These are phyloP conservation scores for Carcharodon carcharias DNA, from an alignment of 2,797 vertebrate genomes.

Conservation along the genomic window DNA sequence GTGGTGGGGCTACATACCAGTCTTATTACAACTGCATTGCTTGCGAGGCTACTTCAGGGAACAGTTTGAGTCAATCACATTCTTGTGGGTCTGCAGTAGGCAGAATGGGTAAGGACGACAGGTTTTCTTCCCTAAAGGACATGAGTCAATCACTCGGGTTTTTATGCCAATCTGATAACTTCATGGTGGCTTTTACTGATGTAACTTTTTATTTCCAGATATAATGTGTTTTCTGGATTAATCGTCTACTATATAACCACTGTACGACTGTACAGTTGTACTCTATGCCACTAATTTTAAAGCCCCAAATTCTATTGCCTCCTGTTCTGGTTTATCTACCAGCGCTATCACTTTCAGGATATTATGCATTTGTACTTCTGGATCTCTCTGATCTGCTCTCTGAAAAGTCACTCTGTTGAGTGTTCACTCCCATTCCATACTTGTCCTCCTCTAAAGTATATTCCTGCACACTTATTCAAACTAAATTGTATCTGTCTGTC, in stretches of 20 bases:
- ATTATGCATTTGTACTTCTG: background rate
- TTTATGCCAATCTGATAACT: background rate
- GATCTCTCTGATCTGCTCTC: background rate
- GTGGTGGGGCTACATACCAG: too few relatives aligned
- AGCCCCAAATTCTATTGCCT: background rate
- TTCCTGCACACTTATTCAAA: background rate
- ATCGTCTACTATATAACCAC: background rate
- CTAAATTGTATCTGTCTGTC: background rate
- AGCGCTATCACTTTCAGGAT: background rate
- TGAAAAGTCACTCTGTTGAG: background rate
- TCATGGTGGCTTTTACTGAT: background rate
- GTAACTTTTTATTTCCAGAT: background rate
- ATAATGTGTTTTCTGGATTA: background rate
- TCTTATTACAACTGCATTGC: background rate
- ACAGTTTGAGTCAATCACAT: background rate
- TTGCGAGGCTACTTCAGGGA: too few relatives aligned
- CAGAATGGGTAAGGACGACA: background rate
- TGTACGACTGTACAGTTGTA: background rate
- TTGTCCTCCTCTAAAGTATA: background rate
- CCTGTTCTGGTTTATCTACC: background rate
- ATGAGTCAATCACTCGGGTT: background rate
- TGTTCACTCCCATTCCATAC: background rate
- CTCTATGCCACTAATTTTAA: background rate
- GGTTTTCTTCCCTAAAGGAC: background rate
- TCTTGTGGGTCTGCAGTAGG: background rate